Conservation (phyloP, 2,797 vertebrate species). For the Aplochiton taeniatus region DNA sequence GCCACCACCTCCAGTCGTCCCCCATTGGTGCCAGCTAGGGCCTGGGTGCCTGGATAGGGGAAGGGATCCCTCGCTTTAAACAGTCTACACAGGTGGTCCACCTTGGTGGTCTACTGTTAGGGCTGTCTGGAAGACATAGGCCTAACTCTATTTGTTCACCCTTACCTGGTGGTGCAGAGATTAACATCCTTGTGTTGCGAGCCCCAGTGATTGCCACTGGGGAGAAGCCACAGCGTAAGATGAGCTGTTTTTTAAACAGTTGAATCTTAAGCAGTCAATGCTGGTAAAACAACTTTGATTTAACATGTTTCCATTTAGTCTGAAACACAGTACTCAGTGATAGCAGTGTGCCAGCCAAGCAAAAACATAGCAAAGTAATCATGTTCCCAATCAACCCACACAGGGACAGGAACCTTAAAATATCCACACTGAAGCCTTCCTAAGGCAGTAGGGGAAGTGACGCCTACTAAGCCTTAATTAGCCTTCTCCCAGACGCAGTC, state of each 20-base stretch:
- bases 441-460: slow-evolving; percentile 84
- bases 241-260: too few relatives aligned
- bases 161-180: slow-evolving; percentile 10
- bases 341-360: too few relatives aligned
- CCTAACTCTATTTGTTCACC: slow-evolving; percentile 27
- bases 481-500: slow-evolving; percentile 17
- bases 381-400: too few relatives aligned
- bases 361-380: too few relatives aligned
- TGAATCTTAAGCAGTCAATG: too few relatives aligned
- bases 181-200: slow-evolving; percentile 19
- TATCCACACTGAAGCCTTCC: slow-evolving; percentile 73
- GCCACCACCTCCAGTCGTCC: slow-evolving; percentile 47
- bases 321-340: not conserved
- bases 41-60: slow-evolving; percentile 51
- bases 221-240: not conserved
- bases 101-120: slow-evolving; percentile 70
- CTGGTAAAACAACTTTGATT: not conserved
- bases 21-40: slow-evolving; percentile 33
- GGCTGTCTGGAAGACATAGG: slow-evolving; percentile 34
- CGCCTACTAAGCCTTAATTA: slow-evolving; percentile 79
- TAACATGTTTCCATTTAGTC: too few relatives aligned
- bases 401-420: too few relatives aligned
- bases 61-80: slow-evolving; percentile 63
- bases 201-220: not conserved
- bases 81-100: slow-evolving; percentile 77